Evolutionary conservation across 2,113 vertebrate species (phyloP), one percentile per base, ranked within the genome.

Genomic region (Oreochromis niloticus): DNA sequence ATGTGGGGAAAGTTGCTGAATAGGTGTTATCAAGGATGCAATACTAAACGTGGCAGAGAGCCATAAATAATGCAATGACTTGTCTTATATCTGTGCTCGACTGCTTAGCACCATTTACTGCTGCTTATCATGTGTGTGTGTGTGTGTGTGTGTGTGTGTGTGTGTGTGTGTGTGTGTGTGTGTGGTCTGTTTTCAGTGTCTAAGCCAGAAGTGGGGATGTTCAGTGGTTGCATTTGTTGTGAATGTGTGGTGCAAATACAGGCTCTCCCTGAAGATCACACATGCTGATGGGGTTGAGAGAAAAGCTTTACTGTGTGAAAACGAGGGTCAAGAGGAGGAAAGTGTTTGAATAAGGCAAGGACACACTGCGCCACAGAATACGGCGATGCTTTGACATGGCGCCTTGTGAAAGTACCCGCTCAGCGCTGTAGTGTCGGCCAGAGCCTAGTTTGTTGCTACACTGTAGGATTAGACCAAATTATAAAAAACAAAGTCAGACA

Each of bases 21-120:
- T 93, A 83, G 85, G 93, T 94, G 93, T 87, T 94, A 95, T 92
- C 92, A 88, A 88, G 90, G 89, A 91, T 90, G 94, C 92, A 92
- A 93, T 89, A 90, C 89, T 85, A 86, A 94, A 94, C 59, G 82
- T 89, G 87, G 87, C 80, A n/a, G 86, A 89, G 90, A 75, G 24
- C 80, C 88, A 95, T 96, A 94, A 94, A 96, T 95, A 95, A 95
- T 95, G 94, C 92, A 96, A 84, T 66, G 88, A 91, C 92, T 92
- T 91, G 88, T 94, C 93, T 95, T 84, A 85, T 93, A 90, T 92
- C 90, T 85, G 89, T 81, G 90, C 92, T 88, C 66, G 84, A 91
- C 92, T 93, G 93, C 93, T 95, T 94, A 95, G 94, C 93, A 92
- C 85, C 94, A 80, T 95, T 96, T 96, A 95, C 91, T 73, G 78